A percentile compares a stretch with the other conserved stretches of the same genome.
Evolutionary conservation across 1,140 invertebrate species (phyloP).

Genomic region (Centruroides vittatus): DNA sequence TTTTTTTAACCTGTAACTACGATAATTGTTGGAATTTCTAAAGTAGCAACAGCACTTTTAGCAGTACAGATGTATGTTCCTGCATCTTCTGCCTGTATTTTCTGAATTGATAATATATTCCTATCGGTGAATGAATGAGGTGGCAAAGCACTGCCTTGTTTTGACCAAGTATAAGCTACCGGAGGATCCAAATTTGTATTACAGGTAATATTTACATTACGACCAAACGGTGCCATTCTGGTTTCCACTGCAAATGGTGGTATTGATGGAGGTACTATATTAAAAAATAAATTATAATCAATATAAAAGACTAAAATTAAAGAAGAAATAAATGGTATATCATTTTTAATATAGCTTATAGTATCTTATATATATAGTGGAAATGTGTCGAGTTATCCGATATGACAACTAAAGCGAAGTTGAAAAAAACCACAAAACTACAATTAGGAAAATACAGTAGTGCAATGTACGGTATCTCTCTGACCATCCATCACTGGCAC

Average conservation of each 20-base stretch:
- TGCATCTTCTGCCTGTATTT: conserved; percentile 54
- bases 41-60: conserved; percentile 34
- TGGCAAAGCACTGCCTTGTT: conserved; percentile 14
- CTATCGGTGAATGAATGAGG: conserved; percentile 24
- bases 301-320: no score
- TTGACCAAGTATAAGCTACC: conserved; percentile 43
- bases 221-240: conserved; percentile 40
- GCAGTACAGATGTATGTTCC: conserved; percentile 78
- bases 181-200: conserved; percentile 40
- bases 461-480: no score
- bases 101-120: conserved; percentile 31
- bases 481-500: no score
- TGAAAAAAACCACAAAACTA: no score
- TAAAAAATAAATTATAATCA: not conserved
- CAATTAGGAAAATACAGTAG: no score
- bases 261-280: conserved; percentile 16
- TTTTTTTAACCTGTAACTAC: conserved; percentile 21
- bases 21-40: conserved; percentile 51
- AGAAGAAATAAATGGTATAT: no score
- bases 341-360: no score
- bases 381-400: no score
- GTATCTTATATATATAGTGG: no score
- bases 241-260: conserved; percentile 35
- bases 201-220: conserved; percentile 45
- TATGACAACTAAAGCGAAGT: no score